Percentiles rank a stretch among this genome's conserved stretches.
Conservation (phyloP, 35 echinoderm and acorn worm species). For the Lytechinus variegatus region DNA sequence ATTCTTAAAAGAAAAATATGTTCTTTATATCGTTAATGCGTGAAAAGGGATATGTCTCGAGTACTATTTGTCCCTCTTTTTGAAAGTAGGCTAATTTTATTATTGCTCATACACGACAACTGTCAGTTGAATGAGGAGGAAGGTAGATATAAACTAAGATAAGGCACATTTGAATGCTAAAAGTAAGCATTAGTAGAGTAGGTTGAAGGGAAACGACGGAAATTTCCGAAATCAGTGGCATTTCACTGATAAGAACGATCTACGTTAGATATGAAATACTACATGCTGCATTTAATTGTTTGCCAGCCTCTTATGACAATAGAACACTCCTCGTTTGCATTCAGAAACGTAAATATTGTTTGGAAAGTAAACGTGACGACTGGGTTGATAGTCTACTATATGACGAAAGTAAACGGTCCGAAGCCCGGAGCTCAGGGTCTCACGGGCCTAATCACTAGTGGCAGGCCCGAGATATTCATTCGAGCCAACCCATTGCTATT, state of each 20-base stretch:
- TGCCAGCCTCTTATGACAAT: neutral
- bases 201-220: neutral
- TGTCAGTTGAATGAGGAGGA: neutral
- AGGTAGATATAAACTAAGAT: neutral
- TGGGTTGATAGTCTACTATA: conserved; percentile 34
- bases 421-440: neutral
- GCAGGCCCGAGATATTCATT: too few species aligned
- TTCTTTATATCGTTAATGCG: too few species aligned
- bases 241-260: neutral
- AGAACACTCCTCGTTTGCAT: neutral
- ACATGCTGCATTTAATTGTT: conserved; percentile 6
- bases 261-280: neutral
- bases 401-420: conserved; percentile 39
- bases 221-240: neutral
- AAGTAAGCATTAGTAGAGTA: neutral
- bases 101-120: neutral
- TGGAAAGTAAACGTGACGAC: conserved; percentile 7
- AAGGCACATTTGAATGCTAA: neutral
- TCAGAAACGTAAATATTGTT: neutral
- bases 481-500: too few species aligned
- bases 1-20: too few species aligned
- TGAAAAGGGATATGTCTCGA: too few species aligned
- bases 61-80: too few species aligned
- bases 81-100: neutral
- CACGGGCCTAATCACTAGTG: too few species aligned